A percentile compares a stretch with the other conserved stretches of the same genome.
Evolutionary conservation across 2,888 invertebrate species (phyloP).

Genomic region (Heliconius ethilla): DNA sequence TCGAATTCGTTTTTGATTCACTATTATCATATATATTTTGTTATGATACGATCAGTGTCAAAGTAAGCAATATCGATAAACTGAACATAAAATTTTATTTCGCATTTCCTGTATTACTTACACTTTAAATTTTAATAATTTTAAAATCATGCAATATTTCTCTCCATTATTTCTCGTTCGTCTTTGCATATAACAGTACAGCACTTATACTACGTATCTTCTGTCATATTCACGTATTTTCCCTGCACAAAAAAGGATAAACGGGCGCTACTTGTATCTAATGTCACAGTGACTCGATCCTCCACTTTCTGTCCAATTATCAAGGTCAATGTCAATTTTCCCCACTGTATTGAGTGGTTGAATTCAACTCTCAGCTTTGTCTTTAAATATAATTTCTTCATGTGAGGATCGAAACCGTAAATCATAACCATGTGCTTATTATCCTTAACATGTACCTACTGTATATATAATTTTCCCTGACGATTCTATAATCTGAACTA

Average conservation of each 20-base stretch:
- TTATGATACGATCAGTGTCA: neutral
- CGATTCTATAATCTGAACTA: neutral
- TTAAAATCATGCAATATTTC: neutral
- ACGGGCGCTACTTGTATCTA: too few species aligned
- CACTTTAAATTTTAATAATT: neutral
- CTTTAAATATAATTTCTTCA: neutral
- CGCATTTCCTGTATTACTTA: neutral
- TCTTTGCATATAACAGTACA: neutral
- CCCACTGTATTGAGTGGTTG: neutral
- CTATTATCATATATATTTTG: neutral
- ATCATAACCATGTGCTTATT: neutral
- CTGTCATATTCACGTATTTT: too few species aligned
- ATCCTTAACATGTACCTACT: neutral
- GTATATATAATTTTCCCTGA: neutral
- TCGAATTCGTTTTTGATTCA: too few species aligned
- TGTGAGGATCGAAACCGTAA: neutral
- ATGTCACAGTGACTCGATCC: too few species aligned
- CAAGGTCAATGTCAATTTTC: neutral
- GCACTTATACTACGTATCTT: too few species aligned
- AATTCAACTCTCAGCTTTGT: neutral
- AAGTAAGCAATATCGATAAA: neutral
- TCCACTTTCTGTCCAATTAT: neutral
- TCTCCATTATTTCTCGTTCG: neutral
- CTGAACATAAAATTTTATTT: constrained; percentile 1
- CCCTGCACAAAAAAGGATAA: too few species aligned